These are phyloP conservation scores for Serripes groenlandicus DNA, from an alignment of 2,888 invertebrate species.

Conservation along the genomic window DNA sequence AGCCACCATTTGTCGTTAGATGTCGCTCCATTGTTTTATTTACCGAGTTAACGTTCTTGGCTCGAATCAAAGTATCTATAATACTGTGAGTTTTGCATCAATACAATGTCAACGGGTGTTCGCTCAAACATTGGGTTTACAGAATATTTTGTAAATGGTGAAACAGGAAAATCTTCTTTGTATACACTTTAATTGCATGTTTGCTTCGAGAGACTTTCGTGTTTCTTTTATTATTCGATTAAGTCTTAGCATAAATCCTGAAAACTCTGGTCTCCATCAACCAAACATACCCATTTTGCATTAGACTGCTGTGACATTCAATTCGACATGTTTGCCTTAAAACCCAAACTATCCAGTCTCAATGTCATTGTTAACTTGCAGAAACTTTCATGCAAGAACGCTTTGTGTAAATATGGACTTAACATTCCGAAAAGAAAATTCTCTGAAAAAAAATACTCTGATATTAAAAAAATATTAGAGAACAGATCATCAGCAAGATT, in stretches of 20 bases:
- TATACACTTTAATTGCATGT: too few relatives aligned
- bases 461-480: slow-evolving; percentile 6
- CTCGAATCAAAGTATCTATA: background rate
- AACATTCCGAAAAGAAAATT: background rate
- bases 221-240: too few relatives aligned
- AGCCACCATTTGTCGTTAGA: slow-evolving; percentile 54
- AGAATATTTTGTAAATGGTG: too few relatives aligned
- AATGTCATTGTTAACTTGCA: background rate
- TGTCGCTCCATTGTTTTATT: slow-evolving; percentile 49
- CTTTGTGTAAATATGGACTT: background rate
- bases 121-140: too few relatives aligned
- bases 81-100: too few relatives aligned
- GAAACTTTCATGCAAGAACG: background rate
- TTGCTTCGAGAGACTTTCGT: too few relatives aligned
- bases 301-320: background rate
- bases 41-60: slow-evolving; percentile 44
- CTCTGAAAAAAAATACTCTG: slow-evolving; percentile 7
- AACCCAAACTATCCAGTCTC: background rate
- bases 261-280: too few relatives aligned
- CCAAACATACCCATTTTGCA: background rate
- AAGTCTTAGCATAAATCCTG: too few relatives aligned
- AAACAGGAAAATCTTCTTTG: too few relatives aligned
- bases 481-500: slow-evolving; percentile 13
- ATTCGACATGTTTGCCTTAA: background rate
- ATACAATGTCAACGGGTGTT: too few relatives aligned